phyloP scores from a whole-genome alignment of 2,797 vertebrate species.

The Limnodromus scolopaceus region DNA sequence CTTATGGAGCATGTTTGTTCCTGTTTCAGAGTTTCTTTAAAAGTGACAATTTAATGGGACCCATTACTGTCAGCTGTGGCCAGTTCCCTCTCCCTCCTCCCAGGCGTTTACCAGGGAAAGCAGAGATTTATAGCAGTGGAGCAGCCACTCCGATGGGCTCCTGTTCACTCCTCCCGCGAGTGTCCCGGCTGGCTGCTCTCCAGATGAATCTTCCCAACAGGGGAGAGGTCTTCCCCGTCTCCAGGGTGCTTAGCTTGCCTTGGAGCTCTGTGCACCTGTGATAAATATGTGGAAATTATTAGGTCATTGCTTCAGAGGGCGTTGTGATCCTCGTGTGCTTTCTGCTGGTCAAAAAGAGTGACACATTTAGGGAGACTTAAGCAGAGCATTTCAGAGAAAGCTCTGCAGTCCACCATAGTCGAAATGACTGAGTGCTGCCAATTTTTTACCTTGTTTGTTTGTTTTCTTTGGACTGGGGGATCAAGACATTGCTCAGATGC shows the following conservation, averaged over 20 bases:
- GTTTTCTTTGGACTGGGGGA: background rate
- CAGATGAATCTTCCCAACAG: background rate
- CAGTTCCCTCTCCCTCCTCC: background rate
- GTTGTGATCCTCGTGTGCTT: background rate
- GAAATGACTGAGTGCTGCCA: background rate
- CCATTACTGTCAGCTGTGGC: constrained; percentile 5
- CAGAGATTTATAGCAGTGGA: constrained; percentile 1
- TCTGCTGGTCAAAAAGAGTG: background rate
- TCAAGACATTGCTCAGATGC: background rate
- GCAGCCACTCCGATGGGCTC: background rate
- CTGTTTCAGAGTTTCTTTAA: background rate
- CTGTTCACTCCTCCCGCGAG: background rate
- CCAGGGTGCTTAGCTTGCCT: background rate
- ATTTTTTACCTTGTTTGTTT: background rate
- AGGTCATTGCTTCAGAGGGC: rapidly evolving
- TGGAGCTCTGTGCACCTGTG: background rate
- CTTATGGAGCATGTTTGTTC: background rate
- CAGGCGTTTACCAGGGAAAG: background rate
- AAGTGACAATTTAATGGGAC: constrained; percentile 40
- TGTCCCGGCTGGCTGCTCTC: background rate
- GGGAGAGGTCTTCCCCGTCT: background rate
- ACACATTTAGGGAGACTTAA: background rate
- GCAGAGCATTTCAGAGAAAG: background rate
- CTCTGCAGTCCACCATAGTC: background rate
- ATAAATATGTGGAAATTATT: background rate